Percentiles rank a stretch among this genome's conserved stretches.
Evolutionary conservation across 2,797 vertebrate genomes (phyloP).

Genomic region (Sebastes hubbsi): DNA sequence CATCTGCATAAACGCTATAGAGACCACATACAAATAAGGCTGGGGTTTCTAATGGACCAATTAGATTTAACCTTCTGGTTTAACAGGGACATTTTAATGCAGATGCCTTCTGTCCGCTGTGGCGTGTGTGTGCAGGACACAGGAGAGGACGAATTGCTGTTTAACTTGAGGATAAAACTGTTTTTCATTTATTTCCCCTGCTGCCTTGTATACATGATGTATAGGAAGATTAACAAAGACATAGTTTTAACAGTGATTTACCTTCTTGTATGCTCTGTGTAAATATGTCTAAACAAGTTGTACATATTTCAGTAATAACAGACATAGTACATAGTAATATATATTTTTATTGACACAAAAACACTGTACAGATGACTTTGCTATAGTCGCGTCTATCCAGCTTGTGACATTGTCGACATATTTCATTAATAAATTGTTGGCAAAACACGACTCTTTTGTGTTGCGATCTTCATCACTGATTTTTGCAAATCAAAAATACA

Average conservation of each 20-base stretch:
- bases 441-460: not conserved
- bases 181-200: not conserved
- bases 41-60: slow-evolving; percentile 35
- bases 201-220: not conserved
- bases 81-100: slow-evolving; percentile 28
- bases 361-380: slow-evolving; percentile 29
- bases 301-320: not conserved
- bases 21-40: slow-evolving; percentile 39
- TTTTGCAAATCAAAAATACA: slow-evolving; percentile 5
- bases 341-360: slow-evolving; percentile 47
- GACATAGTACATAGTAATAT: slow-evolving; percentile 1
- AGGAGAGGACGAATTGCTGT: not conserved
- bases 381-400: slow-evolving; percentile 11
- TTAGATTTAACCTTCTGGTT: slow-evolving; percentile 12
- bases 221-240: not conserved
- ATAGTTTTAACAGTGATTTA: not conserved
- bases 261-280: not conserved
- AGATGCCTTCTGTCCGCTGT: slow-evolving; percentile 1
- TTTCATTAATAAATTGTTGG: slow-evolving; percentile 44
- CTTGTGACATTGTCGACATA: slow-evolving; percentile 11
- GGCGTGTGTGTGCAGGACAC: not conserved
- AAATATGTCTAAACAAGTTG: not conserved
- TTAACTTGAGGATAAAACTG: not conserved
- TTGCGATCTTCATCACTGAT: not conserved
- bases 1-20: slow-evolving; percentile 42